Base-by-base conservation (phyloP, 2,113 vertebrate species). In the Carassius carassius region DNA sequence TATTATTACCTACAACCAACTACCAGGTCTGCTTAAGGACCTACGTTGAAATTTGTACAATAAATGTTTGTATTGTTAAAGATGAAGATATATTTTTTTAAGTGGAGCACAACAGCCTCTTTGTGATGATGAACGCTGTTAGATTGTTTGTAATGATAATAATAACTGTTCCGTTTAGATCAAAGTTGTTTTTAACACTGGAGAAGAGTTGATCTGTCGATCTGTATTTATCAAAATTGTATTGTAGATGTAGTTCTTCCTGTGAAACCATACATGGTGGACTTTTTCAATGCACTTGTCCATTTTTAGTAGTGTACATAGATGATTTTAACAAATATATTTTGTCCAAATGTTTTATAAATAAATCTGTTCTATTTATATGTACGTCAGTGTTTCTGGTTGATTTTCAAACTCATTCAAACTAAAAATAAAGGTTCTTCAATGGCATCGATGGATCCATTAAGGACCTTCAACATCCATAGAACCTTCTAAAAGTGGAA, bases 301-400 rank as follows among this genome's bases (percentile, higher is more conserved):
- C 91, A 76, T 89, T 90, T 91, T 89, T 87, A 56, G 89, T 94
- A 91, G 89, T 96, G 95, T 96, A 96, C 86, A 96, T 96, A 88
- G 37, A 96, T 84, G 89, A 94, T 96, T 96, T 95, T 92, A 96
- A 96, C 95, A 92, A 94, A 95, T 94, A 92, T 97, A 97, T 97
- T 97, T 97, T 97, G 96, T 96, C 95, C 95, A 95, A 87, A 35
- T 75, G 63, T 83, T 51, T 91, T 96, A 96, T 95, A 95, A 97
- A 97, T 97, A 97, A 97, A 94, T 91, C 85, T 81, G 90, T 89
- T 96, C 93, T 97, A 97, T 97, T 97, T 97, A 97, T 97, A 96
- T 94, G 87, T 92, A 82, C 62, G 47, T 16, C 32, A 41, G 32
- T 78, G 56, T 78, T 78, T 78, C 54, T 78, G 76, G 51, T 10